Base-by-base conservation (phyloP, 2,797 vertebrate genomes). In the Dromococcyx pavoninus region DNA sequence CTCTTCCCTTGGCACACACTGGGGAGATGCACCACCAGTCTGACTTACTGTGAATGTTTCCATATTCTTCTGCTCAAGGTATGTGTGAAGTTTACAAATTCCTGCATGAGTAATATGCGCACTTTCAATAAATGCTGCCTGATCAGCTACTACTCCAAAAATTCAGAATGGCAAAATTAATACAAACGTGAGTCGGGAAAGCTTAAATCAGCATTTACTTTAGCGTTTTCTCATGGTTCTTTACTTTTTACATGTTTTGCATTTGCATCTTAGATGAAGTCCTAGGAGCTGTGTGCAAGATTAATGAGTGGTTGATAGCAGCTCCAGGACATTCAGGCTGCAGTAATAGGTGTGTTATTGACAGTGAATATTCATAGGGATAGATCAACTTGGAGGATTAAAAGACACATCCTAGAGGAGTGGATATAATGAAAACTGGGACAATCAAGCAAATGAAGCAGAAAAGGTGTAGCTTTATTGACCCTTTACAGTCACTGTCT, bases 281-380 rank as follows among this genome's bases (percentile, higher is more conserved):
- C 74, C 56, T 46, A 67, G 74, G 56, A 95, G 44, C 32, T 53
- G 22, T 2, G 3, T 67, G 71, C 56, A 64, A 89, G 88, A 79
- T 85, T 91, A 94, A 79, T 27, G 56, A 53, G 44, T 25, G 80
- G 86, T 33, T 93, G 93, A 87, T 60, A 82, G 35, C 67, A 76
- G 86, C 93, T 92, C 89, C 71, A 43, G 90, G 92, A 87, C 66
- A 76, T 82, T 82, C 72, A 74, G 84, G 64, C 84, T 82, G 64
- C 64, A 70, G 61, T 72, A 89, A 37, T 88, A 89, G 91, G 54
- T 81, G n/a, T 67, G 8, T 83, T 76, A 90, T 41, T 91, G 79
- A 48, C 54, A 66, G 88, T 93, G 90, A 95, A 94, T 96, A 96
- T 91, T 93, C 92, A 94, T 35, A 27, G 86, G 44, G 53, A 71